Conservation (phyloP, 2,888 invertebrate species). For the Eucera pruinosa region DNA sequence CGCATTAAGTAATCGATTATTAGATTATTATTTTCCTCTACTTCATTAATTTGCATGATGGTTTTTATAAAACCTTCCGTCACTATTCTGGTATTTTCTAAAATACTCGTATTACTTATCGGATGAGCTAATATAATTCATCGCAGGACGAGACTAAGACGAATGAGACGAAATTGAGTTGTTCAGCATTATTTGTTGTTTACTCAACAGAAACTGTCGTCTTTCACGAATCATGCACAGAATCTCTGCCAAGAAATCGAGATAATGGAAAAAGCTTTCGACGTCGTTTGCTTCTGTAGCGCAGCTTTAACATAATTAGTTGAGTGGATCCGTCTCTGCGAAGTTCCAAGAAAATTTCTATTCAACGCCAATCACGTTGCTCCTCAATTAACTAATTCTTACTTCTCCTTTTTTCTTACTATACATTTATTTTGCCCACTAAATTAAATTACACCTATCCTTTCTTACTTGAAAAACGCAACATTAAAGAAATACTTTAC, state of each 20-base stretch:
- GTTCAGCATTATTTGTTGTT: constrained; percentile 3
- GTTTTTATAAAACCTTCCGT: too few relatives aligned
- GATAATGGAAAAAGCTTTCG: neutral
- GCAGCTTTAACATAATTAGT: constrained; percentile 25
- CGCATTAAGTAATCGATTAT: too few relatives aligned
- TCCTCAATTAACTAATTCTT: neutral
- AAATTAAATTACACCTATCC: too few relatives aligned
- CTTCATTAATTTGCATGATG: too few relatives aligned
- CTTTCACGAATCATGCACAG: neutral
- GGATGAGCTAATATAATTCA: neutral
- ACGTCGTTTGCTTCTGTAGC: neutral
- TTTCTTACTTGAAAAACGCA: neutral
- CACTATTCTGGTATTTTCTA: too few relatives aligned
- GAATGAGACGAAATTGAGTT: neutral
- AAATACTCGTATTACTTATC: too few relatives aligned
- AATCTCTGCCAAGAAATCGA: neutral
- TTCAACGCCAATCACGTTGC: neutral
- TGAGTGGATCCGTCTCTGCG: neutral
- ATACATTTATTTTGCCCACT: neutral
- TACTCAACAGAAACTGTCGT: neutral
- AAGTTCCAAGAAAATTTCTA: neutral
- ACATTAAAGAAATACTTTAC: neutral
- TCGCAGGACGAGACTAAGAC: neutral
- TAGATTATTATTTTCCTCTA: too few relatives aligned
- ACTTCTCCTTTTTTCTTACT: neutral